Conservation (phyloP, 2,888 invertebrate genomes). For the Lepetodrilus schrolli region DNA sequence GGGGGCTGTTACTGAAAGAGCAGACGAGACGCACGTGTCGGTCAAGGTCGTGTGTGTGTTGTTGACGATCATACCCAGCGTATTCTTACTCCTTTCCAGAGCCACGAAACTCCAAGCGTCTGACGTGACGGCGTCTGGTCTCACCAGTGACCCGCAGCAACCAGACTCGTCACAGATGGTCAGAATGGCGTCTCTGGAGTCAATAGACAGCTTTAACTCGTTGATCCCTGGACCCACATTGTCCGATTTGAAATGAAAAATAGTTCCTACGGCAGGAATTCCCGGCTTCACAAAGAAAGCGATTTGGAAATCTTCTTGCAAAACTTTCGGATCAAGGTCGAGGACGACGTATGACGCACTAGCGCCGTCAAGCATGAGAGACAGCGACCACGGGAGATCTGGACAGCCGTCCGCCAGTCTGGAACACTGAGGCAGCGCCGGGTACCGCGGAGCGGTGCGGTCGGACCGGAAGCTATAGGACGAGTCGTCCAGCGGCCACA, state of each 20-base stretch:
- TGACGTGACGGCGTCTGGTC: neutral
- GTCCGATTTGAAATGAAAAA: neutral
- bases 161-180: neutral
- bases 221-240: neutral
- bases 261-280: neutral
- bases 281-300: neutral
- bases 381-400: neutral
- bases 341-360: neutral
- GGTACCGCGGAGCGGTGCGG: neutral
- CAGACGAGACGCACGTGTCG: neutral
- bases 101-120: neutral
- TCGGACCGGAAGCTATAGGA: neutral
- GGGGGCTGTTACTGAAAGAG: neutral
- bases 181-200: neutral
- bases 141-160: neutral
- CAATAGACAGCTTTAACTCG: neutral
- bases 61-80: neutral
- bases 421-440: neutral
- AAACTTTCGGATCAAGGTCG: neutral
- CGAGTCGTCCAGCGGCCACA: neutral
- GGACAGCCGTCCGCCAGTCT: neutral
- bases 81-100: neutral
- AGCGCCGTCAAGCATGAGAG: neutral
- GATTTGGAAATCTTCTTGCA: slow-evolving; percentile 2
- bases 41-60: neutral